Evolutionary conservation across 2,888 invertebrate species (phyloP).

Genomic region (Torymus auratus): DNA sequence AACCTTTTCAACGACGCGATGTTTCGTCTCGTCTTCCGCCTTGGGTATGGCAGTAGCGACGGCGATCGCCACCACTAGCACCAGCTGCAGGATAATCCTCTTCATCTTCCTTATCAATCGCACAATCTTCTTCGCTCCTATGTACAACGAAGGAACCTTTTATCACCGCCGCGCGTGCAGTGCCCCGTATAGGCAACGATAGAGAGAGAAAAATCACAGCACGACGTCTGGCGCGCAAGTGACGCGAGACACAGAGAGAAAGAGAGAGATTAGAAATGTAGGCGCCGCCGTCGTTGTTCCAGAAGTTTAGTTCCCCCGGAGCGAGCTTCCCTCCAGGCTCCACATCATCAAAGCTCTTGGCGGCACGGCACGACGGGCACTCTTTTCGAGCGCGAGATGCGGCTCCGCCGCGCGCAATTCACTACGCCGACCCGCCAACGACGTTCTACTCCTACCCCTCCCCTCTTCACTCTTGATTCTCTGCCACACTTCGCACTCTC

Average conservation of each 20-base stretch:
- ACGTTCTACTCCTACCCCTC: neutral
- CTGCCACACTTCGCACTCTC: too few relatives aligned
- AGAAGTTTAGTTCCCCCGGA: slow-evolving; percentile 14
- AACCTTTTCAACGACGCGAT: slow-evolving; percentile 80
- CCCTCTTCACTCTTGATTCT: neutral
- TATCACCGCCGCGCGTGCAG: too few relatives aligned
- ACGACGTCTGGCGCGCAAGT: too few relatives aligned
- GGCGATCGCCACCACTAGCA: slow-evolving; percentile 57
- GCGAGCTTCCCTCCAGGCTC: slow-evolving; percentile 62
- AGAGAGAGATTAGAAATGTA: neutral
- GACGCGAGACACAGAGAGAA: neutral
- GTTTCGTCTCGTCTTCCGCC: slow-evolving; percentile 80
- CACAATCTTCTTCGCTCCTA: too few relatives aligned
- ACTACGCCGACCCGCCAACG: neutral
- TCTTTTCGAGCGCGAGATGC: slow-evolving; percentile 20
- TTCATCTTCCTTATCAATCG: neutral
- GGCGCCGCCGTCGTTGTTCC: neutral
- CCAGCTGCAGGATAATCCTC: slow-evolving; percentile 32
- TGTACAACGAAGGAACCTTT: too few relatives aligned
- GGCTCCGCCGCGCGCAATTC: neutral
- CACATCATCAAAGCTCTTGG: slow-evolving; percentile 68
- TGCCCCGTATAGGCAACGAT: too few relatives aligned
- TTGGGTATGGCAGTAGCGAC: slow-evolving; percentile 82
- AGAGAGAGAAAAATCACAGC: too few relatives aligned
- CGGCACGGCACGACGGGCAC: slow-evolving; percentile 4